Evolutionary conservation across 1,140 invertebrate genomes (phyloP).

Genomic region (Leguminivora glycinivorella): DNA sequence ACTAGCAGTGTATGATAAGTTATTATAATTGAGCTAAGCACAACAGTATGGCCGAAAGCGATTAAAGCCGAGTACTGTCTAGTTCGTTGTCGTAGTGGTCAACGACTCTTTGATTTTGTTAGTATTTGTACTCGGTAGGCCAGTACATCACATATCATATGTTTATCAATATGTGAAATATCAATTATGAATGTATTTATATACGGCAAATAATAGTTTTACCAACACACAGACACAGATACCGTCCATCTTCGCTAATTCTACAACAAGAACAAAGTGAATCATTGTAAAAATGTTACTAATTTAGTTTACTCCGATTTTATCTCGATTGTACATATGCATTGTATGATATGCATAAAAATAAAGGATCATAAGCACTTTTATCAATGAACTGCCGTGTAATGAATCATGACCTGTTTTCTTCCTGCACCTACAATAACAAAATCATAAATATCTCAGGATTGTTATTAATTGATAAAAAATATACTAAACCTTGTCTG

Average conservation of each 20-base stretch:
- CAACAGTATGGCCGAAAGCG: neutral
- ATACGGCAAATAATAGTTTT: too few relatives aligned
- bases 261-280: too few relatives aligned
- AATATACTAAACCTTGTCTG: neutral
- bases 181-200: too few relatives aligned
- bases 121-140: slow-evolving; percentile 3
- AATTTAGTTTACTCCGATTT: too few relatives aligned
- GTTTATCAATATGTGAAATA: neutral
- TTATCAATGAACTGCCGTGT: neutral
- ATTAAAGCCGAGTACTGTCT: neutral
- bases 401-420: slow-evolving; percentile 24
- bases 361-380: neutral
- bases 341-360: too few relatives aligned
- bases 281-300: too few relatives aligned
- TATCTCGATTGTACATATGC: too few relatives aligned
- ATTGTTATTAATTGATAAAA: slow-evolving; percentile 14
- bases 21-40: neutral
- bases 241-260: too few relatives aligned
- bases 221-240: too few relatives aligned
- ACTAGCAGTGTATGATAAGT: neutral
- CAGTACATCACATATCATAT: neutral
- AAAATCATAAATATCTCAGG: slow-evolving; percentile 25
- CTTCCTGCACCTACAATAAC: slow-evolving; percentile 14
- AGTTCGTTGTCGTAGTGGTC: slow-evolving; percentile 13
- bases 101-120: slow-evolving; percentile 12